phyloP scores from a whole-genome alignment of 2,113 vertebrate genomes.

The Psammodynastes pulverulentus region DNA sequence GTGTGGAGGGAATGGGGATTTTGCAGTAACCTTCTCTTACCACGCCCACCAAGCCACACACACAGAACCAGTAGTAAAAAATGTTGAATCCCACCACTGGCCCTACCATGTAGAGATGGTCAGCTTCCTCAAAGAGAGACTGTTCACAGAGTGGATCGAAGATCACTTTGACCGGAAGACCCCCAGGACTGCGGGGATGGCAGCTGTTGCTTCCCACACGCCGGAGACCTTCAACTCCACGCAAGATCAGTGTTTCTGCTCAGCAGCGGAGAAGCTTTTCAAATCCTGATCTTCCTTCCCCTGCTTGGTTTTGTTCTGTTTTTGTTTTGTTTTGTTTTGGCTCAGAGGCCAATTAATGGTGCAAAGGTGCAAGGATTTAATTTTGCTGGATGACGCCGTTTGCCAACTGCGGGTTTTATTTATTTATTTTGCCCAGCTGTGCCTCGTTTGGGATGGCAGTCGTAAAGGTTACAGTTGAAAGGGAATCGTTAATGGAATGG shows the following conservation, averaged over 20 bases:
- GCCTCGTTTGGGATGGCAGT: not conserved
- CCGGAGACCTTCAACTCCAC: not conserved
- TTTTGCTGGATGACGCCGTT: not conserved
- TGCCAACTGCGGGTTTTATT: not conserved
- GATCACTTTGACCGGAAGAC: not conserved
- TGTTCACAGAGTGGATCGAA: not conserved
- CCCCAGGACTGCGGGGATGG: no score
- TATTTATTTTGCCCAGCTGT: not conserved
- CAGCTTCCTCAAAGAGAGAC: not conserved
- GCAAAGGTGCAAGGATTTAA: not conserved
- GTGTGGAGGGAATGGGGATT: no score
- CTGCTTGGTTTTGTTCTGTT: no score
- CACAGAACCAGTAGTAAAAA: no score
- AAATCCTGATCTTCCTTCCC: not conserved
- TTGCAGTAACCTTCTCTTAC: no score
- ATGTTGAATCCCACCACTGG: no score
- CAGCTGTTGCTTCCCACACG: not conserved
- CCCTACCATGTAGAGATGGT: not conserved
- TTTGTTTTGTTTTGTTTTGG: not conserved
- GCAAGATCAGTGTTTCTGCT: not conserved
- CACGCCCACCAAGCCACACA: no score
- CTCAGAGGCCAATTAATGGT: not conserved
- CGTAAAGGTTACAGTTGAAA: conserved; percentile 13
- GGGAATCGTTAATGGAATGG: conserved; percentile 10
- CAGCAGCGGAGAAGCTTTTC: not conserved